phyloP scores from a whole-genome alignment of 1,140 invertebrate species.

The Cepaea nemoralis region DNA sequence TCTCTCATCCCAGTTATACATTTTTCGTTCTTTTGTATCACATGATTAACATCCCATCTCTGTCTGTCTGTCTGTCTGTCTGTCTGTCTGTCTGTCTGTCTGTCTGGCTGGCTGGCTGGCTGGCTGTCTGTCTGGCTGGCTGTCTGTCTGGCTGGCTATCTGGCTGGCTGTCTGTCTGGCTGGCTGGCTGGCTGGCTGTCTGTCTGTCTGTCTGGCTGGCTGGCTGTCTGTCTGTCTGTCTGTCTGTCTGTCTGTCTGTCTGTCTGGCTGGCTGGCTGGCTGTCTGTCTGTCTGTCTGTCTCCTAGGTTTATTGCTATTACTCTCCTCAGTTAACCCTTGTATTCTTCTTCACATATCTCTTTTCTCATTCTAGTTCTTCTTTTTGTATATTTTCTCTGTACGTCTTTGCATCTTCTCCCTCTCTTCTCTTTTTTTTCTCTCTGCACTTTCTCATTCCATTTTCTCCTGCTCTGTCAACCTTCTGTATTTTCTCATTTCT shows the following conservation, averaged over 20 bases:
- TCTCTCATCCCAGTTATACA: too few relatives aligned
- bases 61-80: slow-evolving; percentile 1
- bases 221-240: not conserved
- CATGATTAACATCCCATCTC: too few relatives aligned
- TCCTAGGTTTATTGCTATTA: not conserved
- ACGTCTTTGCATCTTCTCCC: not conserved
- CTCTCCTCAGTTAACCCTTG: not conserved
- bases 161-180: not conserved
- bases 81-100: not conserved
- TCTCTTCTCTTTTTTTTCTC: not conserved
- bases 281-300: not conserved
- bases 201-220: not conserved
- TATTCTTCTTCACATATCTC: not conserved
- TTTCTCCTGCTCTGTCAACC: not conserved
- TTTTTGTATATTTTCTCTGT: not conserved
- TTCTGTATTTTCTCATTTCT: not conserved
- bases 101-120: too few relatives aligned
- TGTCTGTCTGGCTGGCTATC: not conserved
- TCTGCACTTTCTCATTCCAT: not conserved
- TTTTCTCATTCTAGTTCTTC: not conserved
- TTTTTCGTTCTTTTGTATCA: too few relatives aligned
- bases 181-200: not conserved
- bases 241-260: not conserved
- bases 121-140: not conserved
- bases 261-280: not conserved